A percentile compares a stretch with the other conserved stretches of the same genome.
Conservation (phyloP, 2,113 vertebrate genomes). For the Hylia prasina region DNA sequence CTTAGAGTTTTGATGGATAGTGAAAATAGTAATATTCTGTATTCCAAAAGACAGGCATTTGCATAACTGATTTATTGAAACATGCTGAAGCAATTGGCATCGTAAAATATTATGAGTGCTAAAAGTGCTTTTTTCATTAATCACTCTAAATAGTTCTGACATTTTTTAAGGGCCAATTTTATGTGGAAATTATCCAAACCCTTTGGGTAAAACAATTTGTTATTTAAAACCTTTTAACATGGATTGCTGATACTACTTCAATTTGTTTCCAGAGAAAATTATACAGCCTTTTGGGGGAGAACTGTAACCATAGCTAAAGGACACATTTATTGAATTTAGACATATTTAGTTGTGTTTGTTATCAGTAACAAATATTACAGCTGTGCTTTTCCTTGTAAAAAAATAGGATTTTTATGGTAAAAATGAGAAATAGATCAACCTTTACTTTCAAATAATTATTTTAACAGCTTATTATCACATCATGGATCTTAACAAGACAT, state of each 20-base stretch:
- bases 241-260: not conserved
- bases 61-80: conserved; percentile 21
- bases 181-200: conserved; percentile 33
- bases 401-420: not conserved
- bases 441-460: not conserved
- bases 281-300: not conserved
- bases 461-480: not conserved
- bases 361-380: not conserved
- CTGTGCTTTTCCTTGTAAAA: not conserved
- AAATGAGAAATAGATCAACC: not conserved
- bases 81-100: conserved; percentile 8
- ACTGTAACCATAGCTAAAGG: not conserved
- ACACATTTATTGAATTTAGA: not conserved
- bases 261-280: not conserved
- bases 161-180: conserved; percentile 54
- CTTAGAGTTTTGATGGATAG: not conserved
- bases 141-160: conserved; percentile 32
- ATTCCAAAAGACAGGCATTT: not conserved
- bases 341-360: not conserved
- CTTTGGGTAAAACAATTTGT: conserved; percentile 49
- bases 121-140: conserved; percentile 53
- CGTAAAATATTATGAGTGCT: not conserved
- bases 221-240: conserved; percentile 34
- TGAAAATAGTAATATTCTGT: not conserved
- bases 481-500: not conserved